A percentile compares a stretch with the other conserved stretches of the same genome.
Conservation (phyloP, 2,888 invertebrate species). For the Lasiommata megera region DNA sequence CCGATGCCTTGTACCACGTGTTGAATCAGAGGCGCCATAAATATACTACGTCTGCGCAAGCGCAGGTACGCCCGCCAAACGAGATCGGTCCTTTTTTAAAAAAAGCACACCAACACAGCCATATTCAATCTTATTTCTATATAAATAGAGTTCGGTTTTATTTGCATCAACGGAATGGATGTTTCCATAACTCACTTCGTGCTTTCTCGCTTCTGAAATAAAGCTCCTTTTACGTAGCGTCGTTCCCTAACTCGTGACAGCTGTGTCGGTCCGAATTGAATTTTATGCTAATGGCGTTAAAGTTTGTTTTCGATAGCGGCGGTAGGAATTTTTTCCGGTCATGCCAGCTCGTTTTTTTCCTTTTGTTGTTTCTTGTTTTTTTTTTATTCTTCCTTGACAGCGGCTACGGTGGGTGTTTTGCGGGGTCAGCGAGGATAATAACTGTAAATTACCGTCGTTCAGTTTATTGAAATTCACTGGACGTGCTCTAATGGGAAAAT, state of each 20-base stretch:
- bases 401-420: constrained; percentile 75
- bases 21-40: constrained; percentile 75
- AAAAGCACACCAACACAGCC: constrained; percentile 43
- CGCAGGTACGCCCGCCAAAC: constrained; percentile 80
- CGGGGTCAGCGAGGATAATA: constrained; percentile 80
- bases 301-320: constrained; percentile 43
- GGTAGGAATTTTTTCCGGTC: constrained; percentile 61
- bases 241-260: constrained; percentile 44
- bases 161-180: constrained; percentile 35
- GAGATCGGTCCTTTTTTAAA: constrained; percentile 72
- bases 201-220: constrained; percentile 78
- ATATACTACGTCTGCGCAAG: constrained; percentile 75
- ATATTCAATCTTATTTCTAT: constrained; percentile 44
- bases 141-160: constrained; percentile 38
- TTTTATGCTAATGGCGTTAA: constrained; percentile 41
- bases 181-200: constrained; percentile 76
- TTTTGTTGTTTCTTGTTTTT: constrained; percentile 59
- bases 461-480: constrained; percentile 75
- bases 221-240: constrained; percentile 71
- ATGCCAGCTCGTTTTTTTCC: constrained; percentile 51
- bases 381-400: constrained; percentile 62
- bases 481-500: constrained; percentile 66
- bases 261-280: constrained; percentile 35
- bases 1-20: constrained; percentile 64
- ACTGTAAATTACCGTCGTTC: constrained; percentile 78